Evolutionary conservation across 2,113 vertebrate genomes (phyloP).

Genomic region (Ciconia stormi): DNA sequence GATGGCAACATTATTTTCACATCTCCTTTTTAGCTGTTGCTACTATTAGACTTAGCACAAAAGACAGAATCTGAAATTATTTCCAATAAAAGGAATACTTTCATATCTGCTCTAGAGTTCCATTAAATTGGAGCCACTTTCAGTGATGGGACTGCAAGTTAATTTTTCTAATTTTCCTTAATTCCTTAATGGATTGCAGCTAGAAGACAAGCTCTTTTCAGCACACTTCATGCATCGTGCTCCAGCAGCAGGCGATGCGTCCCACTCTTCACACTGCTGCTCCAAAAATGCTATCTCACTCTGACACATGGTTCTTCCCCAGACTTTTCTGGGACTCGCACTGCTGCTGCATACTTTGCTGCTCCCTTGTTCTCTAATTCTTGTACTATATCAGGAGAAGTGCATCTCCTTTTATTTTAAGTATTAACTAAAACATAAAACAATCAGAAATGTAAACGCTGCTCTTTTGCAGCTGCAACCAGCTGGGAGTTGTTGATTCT

Average conservation of each 20-base stretch:
- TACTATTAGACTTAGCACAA: not conserved
- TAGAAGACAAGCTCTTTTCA: not conserved
- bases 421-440: not conserved
- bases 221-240: fast-evolving
- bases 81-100: not conserved
- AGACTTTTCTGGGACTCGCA: not conserved
- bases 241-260: fast-evolving
- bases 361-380: not conserved
- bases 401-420: not conserved
- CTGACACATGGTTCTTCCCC: not conserved
- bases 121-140: not conserved
- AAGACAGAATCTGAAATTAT: not conserved
- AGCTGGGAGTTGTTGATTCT: not conserved
- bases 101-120: not conserved
- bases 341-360: not conserved
- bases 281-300: not conserved
- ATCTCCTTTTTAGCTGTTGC: not conserved
- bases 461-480: not conserved
- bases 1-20: not conserved
- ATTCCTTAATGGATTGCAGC: not conserved
- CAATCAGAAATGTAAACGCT: not conserved
- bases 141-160: not conserved
- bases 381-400: not conserved
- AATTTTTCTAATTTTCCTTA: not conserved
- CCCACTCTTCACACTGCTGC: fast-evolving